These are phyloP conservation scores for Lasioglossum zephyrum DNA, from an alignment of 2,888 invertebrate species.

Conservation along the genomic window DNA sequence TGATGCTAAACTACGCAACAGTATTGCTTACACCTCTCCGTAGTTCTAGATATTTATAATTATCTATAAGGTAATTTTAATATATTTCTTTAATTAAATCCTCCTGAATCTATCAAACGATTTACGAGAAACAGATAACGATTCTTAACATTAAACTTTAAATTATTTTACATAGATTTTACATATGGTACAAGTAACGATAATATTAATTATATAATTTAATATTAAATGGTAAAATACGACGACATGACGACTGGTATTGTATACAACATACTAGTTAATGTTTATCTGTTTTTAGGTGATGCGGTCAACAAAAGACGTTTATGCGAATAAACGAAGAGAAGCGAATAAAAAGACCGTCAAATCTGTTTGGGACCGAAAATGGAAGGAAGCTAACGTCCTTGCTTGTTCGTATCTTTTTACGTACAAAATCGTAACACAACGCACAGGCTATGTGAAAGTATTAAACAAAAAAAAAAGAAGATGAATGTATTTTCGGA, in stretches of 20 bases:
- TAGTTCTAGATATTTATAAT: slow-evolving; percentile 36
- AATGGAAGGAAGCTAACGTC: slow-evolving; percentile 11
- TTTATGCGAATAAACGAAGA: slow-evolving; percentile 6
- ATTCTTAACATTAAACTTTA: neutral
- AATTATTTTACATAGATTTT: too few relatives aligned
- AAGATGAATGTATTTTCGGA: slow-evolving; percentile 54
- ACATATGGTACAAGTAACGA: neutral
- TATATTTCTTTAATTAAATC: neutral
- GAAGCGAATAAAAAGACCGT: neutral
- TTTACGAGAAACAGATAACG: neutral
- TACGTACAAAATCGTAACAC: slow-evolving; percentile 18
- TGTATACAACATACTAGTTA: neutral
- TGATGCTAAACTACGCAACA: slow-evolving; percentile 22
- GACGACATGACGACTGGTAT: neutral
- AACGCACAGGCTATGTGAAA: slow-evolving; percentile 25
- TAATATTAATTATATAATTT: neutral
- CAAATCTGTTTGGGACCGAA: slow-evolving; percentile 10
- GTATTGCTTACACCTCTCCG: slow-evolving; percentile 16
- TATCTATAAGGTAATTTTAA: slow-evolving; percentile 38
- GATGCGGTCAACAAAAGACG: neutral
- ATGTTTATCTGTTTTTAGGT: slow-evolving; percentile 25
- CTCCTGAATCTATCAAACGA: neutral
- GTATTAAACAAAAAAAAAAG: slow-evolving; percentile 30
- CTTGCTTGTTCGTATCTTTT: slow-evolving; percentile 7
- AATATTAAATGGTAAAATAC: neutral